Base-by-base conservation (phyloP, 2,888 invertebrate genomes). In the Dicyrtoma fusca region DNA sequence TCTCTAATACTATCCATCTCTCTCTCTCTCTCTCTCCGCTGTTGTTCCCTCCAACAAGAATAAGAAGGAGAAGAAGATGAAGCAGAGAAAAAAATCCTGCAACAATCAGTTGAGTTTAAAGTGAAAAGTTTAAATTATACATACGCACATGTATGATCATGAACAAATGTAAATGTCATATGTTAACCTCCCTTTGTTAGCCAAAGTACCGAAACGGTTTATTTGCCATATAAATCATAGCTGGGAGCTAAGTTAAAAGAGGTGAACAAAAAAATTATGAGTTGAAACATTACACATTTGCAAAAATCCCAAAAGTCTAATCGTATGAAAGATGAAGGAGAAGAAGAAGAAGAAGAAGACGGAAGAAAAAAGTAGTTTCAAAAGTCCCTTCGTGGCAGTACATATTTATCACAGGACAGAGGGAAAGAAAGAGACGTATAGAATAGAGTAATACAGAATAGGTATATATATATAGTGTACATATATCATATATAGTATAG, bases 191-290 rank as follows among this genome's bases (percentile, higher is more conserved):
- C 26, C 57, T 57, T 57, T n/a, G n/a, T 57, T 57, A 14, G 14
- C 14, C 14, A 57, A 57, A 57, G 17, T 64, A 49, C 64, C 64
- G 64, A 64, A 64, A 64, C 64, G 64, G 64, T 64, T 64, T 49
- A 64, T 49, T 49, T 49, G 47, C 49, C 47, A 49, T 49, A 64
- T 64, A 64, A 64, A 49, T 49, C 49, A 64, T 49, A 23, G 49
- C 47, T 23, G 49, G 23, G 26, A 49, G 64, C 14, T 21, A n/a
- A 26, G 21, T 19, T 13, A 25, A 25, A 49, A 64, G 25, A 21
- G 23, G 23, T 34, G 34, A 34, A 34, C n/a, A 25, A 57, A 57
- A 57, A 57, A 57, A 57, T 57, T 10, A 57, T 17, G 17, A 17
- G 53, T 55, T 55, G 11, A 57, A 25, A 25, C 34, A 34, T 34